Conservation (phyloP, 2,113 vertebrate species). For the Chaetorhynchus papuensis region DNA sequence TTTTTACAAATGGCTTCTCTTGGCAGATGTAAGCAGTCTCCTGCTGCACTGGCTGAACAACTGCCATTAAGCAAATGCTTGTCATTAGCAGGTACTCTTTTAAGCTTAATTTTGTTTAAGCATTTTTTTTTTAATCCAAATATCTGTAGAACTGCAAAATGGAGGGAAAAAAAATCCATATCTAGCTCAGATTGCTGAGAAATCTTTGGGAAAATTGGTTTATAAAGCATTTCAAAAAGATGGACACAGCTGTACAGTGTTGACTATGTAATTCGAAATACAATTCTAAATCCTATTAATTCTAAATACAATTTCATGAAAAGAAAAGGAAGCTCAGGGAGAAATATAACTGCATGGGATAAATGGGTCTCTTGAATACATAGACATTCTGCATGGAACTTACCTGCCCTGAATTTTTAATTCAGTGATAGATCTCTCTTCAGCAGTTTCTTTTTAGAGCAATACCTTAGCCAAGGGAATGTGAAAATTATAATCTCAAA, state of each 20-base stretch:
- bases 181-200: neutral
- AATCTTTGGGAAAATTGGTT: neutral
- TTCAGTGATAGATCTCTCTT: neutral
- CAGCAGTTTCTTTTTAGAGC: constrained; percentile 10
- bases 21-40: neutral
- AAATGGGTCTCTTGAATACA: neutral
- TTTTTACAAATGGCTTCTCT: neutral
- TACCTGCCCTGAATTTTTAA: constrained; percentile 16
- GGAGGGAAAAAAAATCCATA: neutral
- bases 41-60: neutral
- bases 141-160: neutral
- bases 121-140: neutral
- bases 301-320: neutral
- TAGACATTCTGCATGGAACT: neutral
- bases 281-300: constrained; percentile 9
- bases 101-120: neutral
- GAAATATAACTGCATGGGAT: neutral
- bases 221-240: neutral
- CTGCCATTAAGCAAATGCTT: neutral
- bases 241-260: neutral
- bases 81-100: neutral
- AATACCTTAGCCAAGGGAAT: neutral
- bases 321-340: neutral
- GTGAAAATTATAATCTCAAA: neutral
- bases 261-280: neutral